phyloP scores from a whole-genome alignment of 1,140 invertebrate genomes.

The Diprion similis region DNA sequence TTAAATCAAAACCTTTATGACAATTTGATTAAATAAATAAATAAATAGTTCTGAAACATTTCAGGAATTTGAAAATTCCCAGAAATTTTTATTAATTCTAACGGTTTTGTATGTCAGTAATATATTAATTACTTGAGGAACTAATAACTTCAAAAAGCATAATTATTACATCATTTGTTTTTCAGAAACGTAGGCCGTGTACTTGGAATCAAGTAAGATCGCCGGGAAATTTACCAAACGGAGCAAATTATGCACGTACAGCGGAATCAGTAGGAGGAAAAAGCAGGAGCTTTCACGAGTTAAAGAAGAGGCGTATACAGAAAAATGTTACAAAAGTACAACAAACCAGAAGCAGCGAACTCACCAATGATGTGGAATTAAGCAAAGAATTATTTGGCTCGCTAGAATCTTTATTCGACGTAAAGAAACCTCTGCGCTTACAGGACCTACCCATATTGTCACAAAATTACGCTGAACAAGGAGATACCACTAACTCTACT shows the following conservation, averaged over 20 bases:
- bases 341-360: conserved; percentile 18
- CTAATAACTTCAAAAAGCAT: too few relatives aligned
- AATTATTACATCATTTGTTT: background rate
- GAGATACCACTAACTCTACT: conserved; percentile 5
- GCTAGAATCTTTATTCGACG: conserved; percentile 45
- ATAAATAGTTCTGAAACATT: too few relatives aligned
- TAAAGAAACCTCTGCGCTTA: conserved; percentile 39
- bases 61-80: too few relatives aligned
- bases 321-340: conserved; percentile 25
- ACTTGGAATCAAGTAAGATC: conserved; percentile 27
- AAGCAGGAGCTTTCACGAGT: conserved; percentile 32
- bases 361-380: conserved; percentile 15
- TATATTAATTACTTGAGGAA: too few relatives aligned
- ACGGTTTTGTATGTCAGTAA: too few relatives aligned
- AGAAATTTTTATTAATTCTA: too few relatives aligned
- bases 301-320: conserved; percentile 28
- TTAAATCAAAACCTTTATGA: conserved; percentile 15
- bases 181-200: conserved; percentile 41
- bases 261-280: conserved; percentile 21
- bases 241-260: conserved; percentile 12
- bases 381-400: conserved; percentile 35
- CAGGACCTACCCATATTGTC: conserved; percentile 24
- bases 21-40: too few relatives aligned
- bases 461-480: background rate
- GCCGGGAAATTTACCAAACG: conserved; percentile 26